Evolutionary conservation across 2,888 invertebrate species (phyloP), one percentile per base, ranked within the genome.

Genomic region (Megaustenia siamemsis): DNA sequence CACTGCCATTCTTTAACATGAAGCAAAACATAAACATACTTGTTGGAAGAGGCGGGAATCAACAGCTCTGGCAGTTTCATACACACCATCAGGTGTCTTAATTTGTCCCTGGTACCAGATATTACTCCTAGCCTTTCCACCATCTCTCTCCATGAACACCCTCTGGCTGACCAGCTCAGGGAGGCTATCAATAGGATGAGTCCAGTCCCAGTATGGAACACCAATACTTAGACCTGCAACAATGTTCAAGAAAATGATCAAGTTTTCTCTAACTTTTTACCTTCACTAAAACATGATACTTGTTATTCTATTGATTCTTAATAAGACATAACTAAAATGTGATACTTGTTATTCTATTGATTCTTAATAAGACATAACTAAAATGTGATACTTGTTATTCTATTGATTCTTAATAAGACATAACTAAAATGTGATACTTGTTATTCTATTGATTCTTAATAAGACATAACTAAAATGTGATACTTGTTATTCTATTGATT

Each of bases 121-220:
- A 80, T 89, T 89, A 49, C 40, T 68, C 77, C 85, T 78, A n/a
- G 87, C 87, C 77, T 87, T 40, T 21, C 84, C 86, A 8, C 84
- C 84, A n/a, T 76, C 40, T 2, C 75, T 73, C 68, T 86, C 86
- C 12, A 60, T 78, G 79, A 84, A 84, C 32, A 84, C 84, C 60
- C 66, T 69, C 35, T 86, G 76, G 73, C 75, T 78, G 15, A 87
- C 88, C 18, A 88, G 77, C 32, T 73, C 68, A 1, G 88, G 88
- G 35, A 88, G 82, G 1, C 86, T 38, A 18, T 69, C 80, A 21
- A 87, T 43, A 3, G 86, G 83, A 71, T 79, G 35, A 8, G 87
- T 88, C 87, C 87, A 87, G 76, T 88, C 88, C 88, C 88, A 88
- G 84, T 87, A 88, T 15, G 88, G 88, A 35, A 88, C 71, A 35